Evolutionary conservation across 2,888 invertebrate genomes (phyloP).

Genomic region (Lasius fuliginosus): DNA sequence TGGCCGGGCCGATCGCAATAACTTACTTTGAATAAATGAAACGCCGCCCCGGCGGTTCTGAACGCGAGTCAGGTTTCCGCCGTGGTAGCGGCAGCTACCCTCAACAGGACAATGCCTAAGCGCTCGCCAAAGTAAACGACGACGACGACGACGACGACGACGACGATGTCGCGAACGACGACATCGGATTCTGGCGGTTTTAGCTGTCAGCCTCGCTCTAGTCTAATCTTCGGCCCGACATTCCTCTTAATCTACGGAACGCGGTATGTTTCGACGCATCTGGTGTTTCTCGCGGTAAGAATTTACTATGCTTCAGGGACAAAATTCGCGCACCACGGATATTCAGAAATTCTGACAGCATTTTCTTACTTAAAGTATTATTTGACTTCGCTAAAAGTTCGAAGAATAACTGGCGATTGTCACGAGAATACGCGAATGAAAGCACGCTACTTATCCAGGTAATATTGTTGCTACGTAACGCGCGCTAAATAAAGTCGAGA

Average conservation of each 20-base stretch:
- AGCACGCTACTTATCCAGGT: not conserved
- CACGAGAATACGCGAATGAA: not conserved
- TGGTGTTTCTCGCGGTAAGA: conserved; percentile 13
- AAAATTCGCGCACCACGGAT: not conserved
- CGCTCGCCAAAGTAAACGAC: conserved; percentile 81
- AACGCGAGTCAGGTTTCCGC: conserved; percentile 81
- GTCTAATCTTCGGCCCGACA: conserved; percentile 56
- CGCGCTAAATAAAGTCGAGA: conserved; percentile 37
- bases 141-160: conserved; percentile 53
- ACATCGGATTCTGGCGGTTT: conserved; percentile 56
- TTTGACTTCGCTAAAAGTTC: not conserved
- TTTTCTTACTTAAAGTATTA: not conserved
- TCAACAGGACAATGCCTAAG: conserved; percentile 82
- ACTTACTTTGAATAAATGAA: conserved; percentile 85
- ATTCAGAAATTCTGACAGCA: not conserved
- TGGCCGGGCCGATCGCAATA: conserved; percentile 83
- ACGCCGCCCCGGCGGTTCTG: conserved; percentile 80
- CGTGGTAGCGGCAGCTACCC: conserved; percentile 75
- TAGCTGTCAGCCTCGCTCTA: conserved; percentile 66
- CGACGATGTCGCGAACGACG: conserved; percentile 36
- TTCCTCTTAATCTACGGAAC: conserved; percentile 56
- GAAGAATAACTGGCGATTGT: not conserved
- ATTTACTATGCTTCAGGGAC: not conserved
- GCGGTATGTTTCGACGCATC: conserved; percentile 32
- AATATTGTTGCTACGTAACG: conserved; percentile 40